Evolutionary conservation across 2,113 vertebrate species (phyloP), one percentile per base, ranked within the genome.

Genomic region (Sorex fumeus): DNA sequence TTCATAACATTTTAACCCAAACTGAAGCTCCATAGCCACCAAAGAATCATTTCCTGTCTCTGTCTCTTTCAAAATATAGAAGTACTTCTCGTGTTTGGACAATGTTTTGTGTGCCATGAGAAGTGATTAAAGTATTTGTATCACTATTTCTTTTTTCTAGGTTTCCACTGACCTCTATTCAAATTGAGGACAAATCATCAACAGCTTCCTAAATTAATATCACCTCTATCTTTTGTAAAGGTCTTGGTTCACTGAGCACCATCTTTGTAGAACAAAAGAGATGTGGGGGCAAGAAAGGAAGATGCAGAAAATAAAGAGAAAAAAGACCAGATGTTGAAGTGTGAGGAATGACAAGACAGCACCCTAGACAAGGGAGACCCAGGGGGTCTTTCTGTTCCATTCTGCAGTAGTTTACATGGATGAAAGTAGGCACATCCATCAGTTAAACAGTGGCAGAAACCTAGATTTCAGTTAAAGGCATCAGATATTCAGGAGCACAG

Each of bases 41-140:
- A 53, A 62, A 43, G 34, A 64, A 71, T 67, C 10, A 53, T 21
- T n/a, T n/a, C 40, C 21, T 64, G 2, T 57, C 10, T 83, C 21
- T 64, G 2, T 57, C 10, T 83, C 80, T 72, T 50, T 43, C 8
- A 28, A 36, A 79, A 72, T 30, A 76, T 60, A 53, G 30, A 83
- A 34, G 28, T 6, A 19, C 6, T 60, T 19, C 36, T 87, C 21
- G 4, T 34, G 50, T 30, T 87, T 92, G 36, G n/a, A 36, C 40
- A 47, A 43, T 45, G 19, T 28, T 83, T 83, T 71, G 45, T n/a
- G 70, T 77, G 45, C 40, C 40, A 77, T 62, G 28, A 19, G 16
- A 82, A 36, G 53, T 77, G 66, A 81, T 28, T 45, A 57, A 81
- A 84, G 18, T 84, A 23, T 87, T 79, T 83, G 40, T 34, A 84